Evolutionary conservation across 2,797 vertebrate genomes (phyloP).

Genomic region (Lagodon rhomboides): DNA sequence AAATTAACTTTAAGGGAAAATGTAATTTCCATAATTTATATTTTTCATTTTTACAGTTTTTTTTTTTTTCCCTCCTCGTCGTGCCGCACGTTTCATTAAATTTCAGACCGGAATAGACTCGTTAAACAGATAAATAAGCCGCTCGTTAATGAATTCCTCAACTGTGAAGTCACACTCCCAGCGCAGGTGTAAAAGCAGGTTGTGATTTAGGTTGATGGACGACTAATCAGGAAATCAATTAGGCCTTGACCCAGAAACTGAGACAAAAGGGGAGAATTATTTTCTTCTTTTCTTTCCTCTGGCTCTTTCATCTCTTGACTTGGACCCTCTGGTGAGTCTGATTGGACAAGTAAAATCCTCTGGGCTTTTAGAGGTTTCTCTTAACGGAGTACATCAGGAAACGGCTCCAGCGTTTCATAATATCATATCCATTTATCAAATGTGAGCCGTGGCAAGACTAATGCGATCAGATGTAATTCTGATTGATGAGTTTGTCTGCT

Average conservation of each 20-base stretch:
- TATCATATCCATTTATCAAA: constrained; percentile 44
- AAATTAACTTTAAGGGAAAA: constrained; percentile 71
- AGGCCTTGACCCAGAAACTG: constrained; percentile 95
- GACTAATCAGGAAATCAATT: constrained; percentile 93
- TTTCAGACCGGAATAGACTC: constrained; percentile 52
- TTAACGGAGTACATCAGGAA: constrained; percentile 26
- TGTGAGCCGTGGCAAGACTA: constrained; percentile 6
- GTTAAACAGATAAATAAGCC: constrained; percentile 68
- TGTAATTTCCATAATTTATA: constrained; percentile 63
- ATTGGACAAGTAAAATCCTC: constrained; percentile 73
- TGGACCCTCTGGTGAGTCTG: constrained; percentile 69
- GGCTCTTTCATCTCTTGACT: constrained; percentile 72
- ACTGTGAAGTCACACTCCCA: constrained; percentile 56
- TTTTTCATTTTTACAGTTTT: constrained; percentile 15
- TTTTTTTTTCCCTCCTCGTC: not conserved
- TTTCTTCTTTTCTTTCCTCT: constrained; percentile 80
- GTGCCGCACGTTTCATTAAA: constrained; percentile 38
- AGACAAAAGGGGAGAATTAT: constrained; percentile 88
- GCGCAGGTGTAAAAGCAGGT: constrained; percentile 84
- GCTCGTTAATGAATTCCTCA: constrained; percentile 70
- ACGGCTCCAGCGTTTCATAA: constrained; percentile 11
- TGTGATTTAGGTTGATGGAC: constrained; percentile 87
- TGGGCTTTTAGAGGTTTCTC: constrained; percentile 62
- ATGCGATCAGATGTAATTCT: not conserved
- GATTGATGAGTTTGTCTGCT: constrained; percentile 5